phyloP scores from a whole-genome alignment of 2,113 vertebrate genomes.

The Actenoides hombroni region DNA sequence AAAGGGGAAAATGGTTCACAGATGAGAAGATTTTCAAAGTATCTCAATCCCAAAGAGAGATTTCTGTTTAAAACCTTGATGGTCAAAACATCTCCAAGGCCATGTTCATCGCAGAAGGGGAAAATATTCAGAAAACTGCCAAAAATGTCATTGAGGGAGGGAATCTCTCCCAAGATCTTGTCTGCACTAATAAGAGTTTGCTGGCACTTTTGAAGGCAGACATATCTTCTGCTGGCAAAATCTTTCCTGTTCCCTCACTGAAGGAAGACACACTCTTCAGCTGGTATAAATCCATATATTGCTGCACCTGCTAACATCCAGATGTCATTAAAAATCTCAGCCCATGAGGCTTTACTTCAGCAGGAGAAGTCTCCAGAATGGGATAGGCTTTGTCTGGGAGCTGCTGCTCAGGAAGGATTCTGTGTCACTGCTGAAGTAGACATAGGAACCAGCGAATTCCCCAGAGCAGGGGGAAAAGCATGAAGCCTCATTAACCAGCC shows the following conservation, averaged over 20 bases:
- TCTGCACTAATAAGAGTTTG: constrained; percentile 38
- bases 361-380: background rate
- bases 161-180: background rate
- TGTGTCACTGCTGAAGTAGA: background rate
- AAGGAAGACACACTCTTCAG: background rate
- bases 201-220: constrained; percentile 2
- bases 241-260: background rate
- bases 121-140: constrained; percentile 32
- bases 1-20: background rate
- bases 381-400: background rate
- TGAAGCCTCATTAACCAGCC: background rate
- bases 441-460: fast-evolving
- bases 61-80: background rate
- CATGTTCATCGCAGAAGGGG: background rate
- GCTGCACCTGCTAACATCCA: background rate
- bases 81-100: background rate
- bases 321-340: background rate
- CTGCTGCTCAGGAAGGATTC: background rate
- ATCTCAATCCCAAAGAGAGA: background rate
- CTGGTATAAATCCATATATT: background rate
- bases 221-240: background rate
- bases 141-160: constrained; percentile 25
- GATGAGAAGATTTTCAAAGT: background rate
- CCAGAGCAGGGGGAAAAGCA: background rate
- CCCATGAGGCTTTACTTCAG: background rate